A percentile compares a stretch with the other conserved stretches of the same genome.
These are phyloP conservation scores for Atethmia centrago DNA, from an alignment of 2,888 invertebrate species.

Conservation along the genomic window DNA sequence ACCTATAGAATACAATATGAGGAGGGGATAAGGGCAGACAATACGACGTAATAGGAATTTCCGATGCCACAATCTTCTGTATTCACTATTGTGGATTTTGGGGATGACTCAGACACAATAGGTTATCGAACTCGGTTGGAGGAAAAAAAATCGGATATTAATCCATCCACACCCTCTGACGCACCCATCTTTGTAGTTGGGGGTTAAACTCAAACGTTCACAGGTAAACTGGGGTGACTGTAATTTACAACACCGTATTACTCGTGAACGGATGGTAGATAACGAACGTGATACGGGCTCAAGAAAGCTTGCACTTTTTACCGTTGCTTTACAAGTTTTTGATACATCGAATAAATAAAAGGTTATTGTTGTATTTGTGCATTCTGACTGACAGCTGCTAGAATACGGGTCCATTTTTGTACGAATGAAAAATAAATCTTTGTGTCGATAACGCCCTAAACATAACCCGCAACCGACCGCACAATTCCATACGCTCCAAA, in stretches of 20 bases:
- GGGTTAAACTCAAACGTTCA: conserved; percentile 57
- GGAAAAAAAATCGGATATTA: conserved; percentile 62
- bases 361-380: conserved; percentile 32
- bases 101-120: conserved; percentile 69
- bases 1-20: conserved; percentile 32
- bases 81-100: conserved; percentile 69
- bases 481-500: neutral
- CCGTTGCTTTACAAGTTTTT: conserved; percentile 28
- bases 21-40: conserved; percentile 41
- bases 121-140: conserved; percentile 70
- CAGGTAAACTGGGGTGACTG: conserved; percentile 65
- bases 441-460: neutral
- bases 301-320: conserved; percentile 45
- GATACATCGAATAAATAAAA: conserved; percentile 21
- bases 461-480: neutral
- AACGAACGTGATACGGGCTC: conserved; percentile 24
- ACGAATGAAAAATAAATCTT: conserved; percentile 3
- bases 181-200: conserved; percentile 58
- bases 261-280: conserved; percentile 40
- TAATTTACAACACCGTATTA: conserved; percentile 53
- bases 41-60: conserved; percentile 62
- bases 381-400: conserved; percentile 45
- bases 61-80: conserved; percentile 57
- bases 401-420: neutral
- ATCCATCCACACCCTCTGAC: conserved; percentile 64